Conservation (phyloP, 2,797 vertebrate genomes). For the Xerus rutilus region DNA sequence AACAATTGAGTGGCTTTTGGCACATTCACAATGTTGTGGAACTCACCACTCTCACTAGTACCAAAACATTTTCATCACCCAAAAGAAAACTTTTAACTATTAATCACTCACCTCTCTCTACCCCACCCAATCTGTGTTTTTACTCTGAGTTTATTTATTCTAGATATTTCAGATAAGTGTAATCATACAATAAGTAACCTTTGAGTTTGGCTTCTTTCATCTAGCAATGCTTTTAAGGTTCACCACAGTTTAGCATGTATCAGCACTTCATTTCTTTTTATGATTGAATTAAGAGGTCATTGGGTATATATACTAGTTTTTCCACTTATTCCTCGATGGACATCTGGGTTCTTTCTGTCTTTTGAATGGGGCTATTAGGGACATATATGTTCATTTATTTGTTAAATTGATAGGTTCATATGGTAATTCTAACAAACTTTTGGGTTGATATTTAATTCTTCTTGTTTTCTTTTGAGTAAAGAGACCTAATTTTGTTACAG, state of each 20-base stretch:
- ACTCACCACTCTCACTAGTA: not conserved
- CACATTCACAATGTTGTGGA: not conserved
- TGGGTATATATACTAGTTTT: not conserved
- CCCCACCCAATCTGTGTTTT: not conserved
- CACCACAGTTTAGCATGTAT: not conserved
- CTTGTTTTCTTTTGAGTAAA: slow-evolving; percentile 44
- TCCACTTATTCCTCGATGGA: not conserved
- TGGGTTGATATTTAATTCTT: slow-evolving; percentile 34
- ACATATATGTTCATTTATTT: not conserved
- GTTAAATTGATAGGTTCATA: not conserved
- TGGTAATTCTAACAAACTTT: slow-evolving; percentile 29
- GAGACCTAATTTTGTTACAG: slow-evolving; percentile 31
- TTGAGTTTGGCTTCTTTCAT: not conserved
- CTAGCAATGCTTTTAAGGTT: not conserved
- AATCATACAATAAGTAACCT: not conserved
- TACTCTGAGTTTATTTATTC: not conserved
- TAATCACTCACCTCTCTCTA: not conserved
- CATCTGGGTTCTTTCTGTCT: not conserved
- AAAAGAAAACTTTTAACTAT: not conserved
- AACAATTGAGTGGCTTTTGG: not conserved
- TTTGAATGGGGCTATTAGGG: not conserved
- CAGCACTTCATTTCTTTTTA: not conserved
- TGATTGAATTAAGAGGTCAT: not conserved
- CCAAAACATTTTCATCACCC: not conserved
- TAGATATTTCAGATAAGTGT: not conserved